These are phyloP conservation scores for Marasmarcha lunaedactyla DNA, from an alignment of 2,888 invertebrate genomes.

Conservation along the genomic window DNA sequence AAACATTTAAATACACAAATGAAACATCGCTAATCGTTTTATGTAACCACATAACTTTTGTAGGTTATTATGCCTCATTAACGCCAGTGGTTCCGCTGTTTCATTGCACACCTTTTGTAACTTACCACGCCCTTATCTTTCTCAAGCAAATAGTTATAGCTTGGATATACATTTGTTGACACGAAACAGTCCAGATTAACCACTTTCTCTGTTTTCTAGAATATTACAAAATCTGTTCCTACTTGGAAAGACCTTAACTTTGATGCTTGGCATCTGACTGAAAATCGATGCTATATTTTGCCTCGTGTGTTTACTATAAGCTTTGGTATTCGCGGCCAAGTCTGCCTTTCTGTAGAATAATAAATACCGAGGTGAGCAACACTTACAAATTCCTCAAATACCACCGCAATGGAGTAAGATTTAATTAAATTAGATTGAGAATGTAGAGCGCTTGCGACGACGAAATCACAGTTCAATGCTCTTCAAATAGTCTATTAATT, in stretches of 20 bases:
- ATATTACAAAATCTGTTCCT: constrained; percentile 1
- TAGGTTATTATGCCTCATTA: neutral
- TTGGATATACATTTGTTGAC: neutral
- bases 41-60: constrained; percentile 21
- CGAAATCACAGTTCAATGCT: constrained; percentile 3
- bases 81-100: neutral
- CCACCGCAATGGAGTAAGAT: constrained; percentile 15
- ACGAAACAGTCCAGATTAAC: neutral
- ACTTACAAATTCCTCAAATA: constrained; percentile 26
- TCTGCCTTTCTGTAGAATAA: constrained; percentile 41
- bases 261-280: no score
- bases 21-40: constrained; percentile 29
- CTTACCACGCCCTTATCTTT: neutral
- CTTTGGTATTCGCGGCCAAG: constrained; percentile 17
- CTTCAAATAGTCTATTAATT: neutral
- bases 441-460: constrained; percentile 8
- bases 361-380: constrained; percentile 43
- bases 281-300: no score
- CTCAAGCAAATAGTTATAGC: no score
- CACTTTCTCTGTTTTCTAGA: constrained; percentile 2
- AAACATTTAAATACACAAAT: constrained; percentile 11
- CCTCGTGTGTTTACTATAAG: neutral
- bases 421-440: constrained; percentile 3
- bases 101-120: neutral
- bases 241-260: neutral